Evolutionary conservation across 2,797 vertebrate species (phyloP).

Genomic region (Xenops minutus): DNA sequence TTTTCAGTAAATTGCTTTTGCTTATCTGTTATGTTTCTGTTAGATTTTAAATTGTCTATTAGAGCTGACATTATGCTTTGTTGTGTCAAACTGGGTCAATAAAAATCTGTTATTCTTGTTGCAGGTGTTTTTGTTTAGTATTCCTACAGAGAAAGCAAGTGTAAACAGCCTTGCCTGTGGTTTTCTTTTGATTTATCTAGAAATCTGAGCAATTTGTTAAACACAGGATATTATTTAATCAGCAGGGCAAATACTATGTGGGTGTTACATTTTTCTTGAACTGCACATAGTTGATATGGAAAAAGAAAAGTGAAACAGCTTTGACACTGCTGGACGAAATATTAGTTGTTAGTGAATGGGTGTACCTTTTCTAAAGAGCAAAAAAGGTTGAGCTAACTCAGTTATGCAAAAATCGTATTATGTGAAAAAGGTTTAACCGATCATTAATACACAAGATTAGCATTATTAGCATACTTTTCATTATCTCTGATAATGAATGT

Average conservation of each 20-base stretch:
- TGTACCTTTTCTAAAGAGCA: neutral
- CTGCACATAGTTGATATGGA: neutral
- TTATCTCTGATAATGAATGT: neutral
- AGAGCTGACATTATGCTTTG: neutral
- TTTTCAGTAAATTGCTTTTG: neutral
- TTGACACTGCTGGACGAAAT: neutral
- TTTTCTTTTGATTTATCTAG: slow-evolving; percentile 54
- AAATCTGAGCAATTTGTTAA: slow-evolving; percentile 59
- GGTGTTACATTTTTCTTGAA: slow-evolving; percentile 43
- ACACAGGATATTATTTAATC: slow-evolving; percentile 62
- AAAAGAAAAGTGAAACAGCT: slow-evolving; percentile 24
- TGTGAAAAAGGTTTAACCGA: neutral
- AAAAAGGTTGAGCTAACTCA: neutral
- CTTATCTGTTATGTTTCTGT: neutral
- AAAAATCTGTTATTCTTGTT: slow-evolving; percentile 36
- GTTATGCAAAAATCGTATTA: neutral
- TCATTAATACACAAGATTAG: neutral
- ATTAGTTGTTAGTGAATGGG: neutral
- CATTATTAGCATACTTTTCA: neutral
- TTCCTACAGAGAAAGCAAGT: slow-evolving; percentile 34
- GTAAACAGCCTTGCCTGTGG: slow-evolving; percentile 45
- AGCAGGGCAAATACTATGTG: slow-evolving; percentile 44
- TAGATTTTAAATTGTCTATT: slow-evolving; percentile 28
- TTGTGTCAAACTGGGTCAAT: slow-evolving; percentile 26
- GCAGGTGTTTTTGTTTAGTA: slow-evolving; percentile 57